Evolutionary conservation across 1,140 invertebrate genomes (phyloP), one percentile per base, ranked within the genome.

Genomic region (Oscheius sp.): DNA sequence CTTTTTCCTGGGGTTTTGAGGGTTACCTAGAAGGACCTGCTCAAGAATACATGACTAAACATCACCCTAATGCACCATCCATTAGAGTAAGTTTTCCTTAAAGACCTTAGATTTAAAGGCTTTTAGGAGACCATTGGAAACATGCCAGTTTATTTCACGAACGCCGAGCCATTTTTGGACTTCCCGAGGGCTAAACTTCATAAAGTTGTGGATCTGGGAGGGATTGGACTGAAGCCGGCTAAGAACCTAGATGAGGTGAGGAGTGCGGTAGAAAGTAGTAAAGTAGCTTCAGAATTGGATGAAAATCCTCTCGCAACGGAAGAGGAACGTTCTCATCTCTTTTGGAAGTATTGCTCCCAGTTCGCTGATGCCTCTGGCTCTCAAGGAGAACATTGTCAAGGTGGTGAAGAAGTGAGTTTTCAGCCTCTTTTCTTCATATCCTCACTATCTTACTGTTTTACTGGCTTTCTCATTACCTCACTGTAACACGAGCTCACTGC

Each of bases 201-300:
- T n/a, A 76, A 73, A 31, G 46, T 76, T 2, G 46, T 76, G n/a
- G 72, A 76, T 38, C 63, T 76, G 18, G 75, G 75, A n/a, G 75
- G 75, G 18, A 64, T 76, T 34, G 62, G 62, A 23, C 64, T 74
- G 2, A 34, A 35, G 15, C 34, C 42, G 15, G 34, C 36, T 3
- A 68, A 76, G 20, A 63, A 63, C 35, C n/a, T 75, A 15, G 58
- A 62, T 32, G 38, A 68, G 20, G 72, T 13, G 10, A 10, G 49
- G n/a, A 13, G 29, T 3, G 26, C 10, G 18, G 23, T 7, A 38
- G 18, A 26, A 18, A 23, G n/a, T 4, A 23, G n/a, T 18, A 42
- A 73, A 15, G 13, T 26, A 28, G 75, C 20, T 74, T 63, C 36
- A 74, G 72, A 36, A 67, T 23, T 76, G 75, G 75, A 36, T 32